Evolutionary conservation across 1,140 invertebrate species (phyloP).

Genomic region (Bradynema listronoti): DNA sequence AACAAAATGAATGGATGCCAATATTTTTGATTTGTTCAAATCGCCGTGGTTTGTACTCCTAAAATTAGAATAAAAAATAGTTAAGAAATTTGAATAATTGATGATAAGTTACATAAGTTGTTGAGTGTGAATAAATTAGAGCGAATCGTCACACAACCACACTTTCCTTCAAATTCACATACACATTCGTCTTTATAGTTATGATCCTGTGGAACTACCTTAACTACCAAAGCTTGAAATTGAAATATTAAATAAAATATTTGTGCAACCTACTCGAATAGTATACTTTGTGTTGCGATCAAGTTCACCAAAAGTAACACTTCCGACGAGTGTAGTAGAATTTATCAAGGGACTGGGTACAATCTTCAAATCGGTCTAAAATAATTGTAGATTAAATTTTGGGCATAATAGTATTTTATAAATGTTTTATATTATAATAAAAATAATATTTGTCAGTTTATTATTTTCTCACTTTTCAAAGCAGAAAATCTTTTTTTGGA

Average conservation of each 20-base stretch:
- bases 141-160: not conserved
- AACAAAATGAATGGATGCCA: not conserved
- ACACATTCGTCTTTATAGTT: not conserved
- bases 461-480: not conserved
- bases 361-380: not conserved
- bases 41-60: not conserved
- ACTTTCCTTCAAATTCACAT: not conserved
- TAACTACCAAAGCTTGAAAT: not conserved
- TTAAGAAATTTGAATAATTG: constrained; percentile 2
- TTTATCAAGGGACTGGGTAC: not conserved
- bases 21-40: not conserved
- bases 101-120: too few relatives aligned
- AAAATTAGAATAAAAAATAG: not conserved
- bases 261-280: not conserved
- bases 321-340: not conserved
- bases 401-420: not conserved
- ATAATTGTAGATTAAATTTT: not conserved
- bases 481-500: not conserved
- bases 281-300: not conserved
- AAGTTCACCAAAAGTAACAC: not conserved
- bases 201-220: not conserved
- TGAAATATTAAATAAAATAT: not conserved
- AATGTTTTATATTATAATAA: too few relatives aligned
- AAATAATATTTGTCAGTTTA: not conserved
- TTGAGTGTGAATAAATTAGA: too few relatives aligned